Evolutionary conservation across 2,888 invertebrate species (phyloP).

Genomic region (Sepiola atlantica): DNA sequence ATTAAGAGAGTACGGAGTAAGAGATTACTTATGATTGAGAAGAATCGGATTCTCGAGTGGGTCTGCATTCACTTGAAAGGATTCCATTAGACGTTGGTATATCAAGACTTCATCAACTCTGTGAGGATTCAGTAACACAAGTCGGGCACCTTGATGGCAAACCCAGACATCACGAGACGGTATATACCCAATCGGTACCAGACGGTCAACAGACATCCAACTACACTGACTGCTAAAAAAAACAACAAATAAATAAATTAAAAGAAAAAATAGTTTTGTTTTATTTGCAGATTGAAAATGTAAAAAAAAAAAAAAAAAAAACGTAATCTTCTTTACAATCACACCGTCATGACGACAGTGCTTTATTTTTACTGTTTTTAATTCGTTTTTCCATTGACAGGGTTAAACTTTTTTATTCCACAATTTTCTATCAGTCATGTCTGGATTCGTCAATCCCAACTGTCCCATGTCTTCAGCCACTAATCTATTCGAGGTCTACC

Average conservation of each 20-base stretch:
- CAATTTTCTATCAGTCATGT: too few species aligned
- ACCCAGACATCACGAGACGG: conserved; percentile 66
- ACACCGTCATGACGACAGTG: conserved; percentile 49
- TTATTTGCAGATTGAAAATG: too few species aligned
- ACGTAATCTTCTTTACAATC: too few species aligned
- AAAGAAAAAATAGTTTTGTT: background rate
- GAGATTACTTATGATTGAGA: conserved; percentile 58
- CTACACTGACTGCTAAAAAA: conserved; percentile 52
- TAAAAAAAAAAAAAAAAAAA: background rate
- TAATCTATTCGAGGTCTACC: too few species aligned
- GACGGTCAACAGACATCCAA: background rate
- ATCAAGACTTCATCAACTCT: conserved; percentile 66
- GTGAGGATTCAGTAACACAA: conserved; percentile 64
- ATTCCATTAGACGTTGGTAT: conserved; percentile 62
- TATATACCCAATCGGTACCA: conserved; percentile 59
- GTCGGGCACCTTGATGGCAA: conserved; percentile 61
- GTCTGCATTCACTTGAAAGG: conserved; percentile 59
- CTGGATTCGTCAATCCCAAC: too few species aligned
- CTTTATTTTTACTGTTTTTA: too few species aligned
- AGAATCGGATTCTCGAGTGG: conserved; percentile 58
- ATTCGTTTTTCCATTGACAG: too few species aligned
- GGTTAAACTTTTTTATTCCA: too few species aligned
- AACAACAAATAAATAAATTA: background rate
- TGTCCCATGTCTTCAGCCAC: too few species aligned
- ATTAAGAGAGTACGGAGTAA: background rate